Percentiles rank a stretch among this genome's conserved stretches.
These are phyloP conservation scores for Periophthalmus magnuspinnatus DNA, from an alignment of 2,797 vertebrate species.

Conservation along the genomic window DNA sequence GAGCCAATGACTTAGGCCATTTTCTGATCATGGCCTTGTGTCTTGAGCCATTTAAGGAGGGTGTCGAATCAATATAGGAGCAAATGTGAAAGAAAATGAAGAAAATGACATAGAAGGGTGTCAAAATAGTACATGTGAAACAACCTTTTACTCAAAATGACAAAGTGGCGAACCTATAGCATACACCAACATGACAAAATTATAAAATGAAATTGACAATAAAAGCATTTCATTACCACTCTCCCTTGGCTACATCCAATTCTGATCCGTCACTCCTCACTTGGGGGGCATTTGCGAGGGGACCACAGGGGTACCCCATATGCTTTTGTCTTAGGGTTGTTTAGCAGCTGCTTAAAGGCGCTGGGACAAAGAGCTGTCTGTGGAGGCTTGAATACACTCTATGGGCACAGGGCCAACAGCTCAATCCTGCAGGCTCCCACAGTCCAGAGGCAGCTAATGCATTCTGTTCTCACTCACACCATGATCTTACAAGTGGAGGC, in stretches of 20 bases:
- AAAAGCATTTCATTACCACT: conserved; percentile 11
- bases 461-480: conserved; percentile 57
- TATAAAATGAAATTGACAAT: background rate
- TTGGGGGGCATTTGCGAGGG: conserved; percentile 75
- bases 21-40: too few species aligned
- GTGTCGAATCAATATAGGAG: too few species aligned
- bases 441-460: conserved; percentile 66
- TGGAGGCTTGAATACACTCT: conserved; percentile 86
- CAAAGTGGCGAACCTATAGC: background rate
- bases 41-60: too few species aligned
- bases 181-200: background rate
- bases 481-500: conserved; percentile 45
- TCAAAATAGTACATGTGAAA: too few species aligned
- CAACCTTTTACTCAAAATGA: too few species aligned
- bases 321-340: conserved; percentile 85
- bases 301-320: conserved; percentile 78
- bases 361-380: conserved; percentile 89
- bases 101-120: too few species aligned
- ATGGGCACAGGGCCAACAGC: conserved; percentile 84
- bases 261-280: conserved; percentile 66
- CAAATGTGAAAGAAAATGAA: too few species aligned
- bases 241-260: conserved; percentile 55
- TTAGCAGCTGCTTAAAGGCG: conserved; percentile 76
- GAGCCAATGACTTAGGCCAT: too few species aligned
- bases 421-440: conserved; percentile 72